Evolutionary conservation across 2,797 vertebrate genomes (phyloP).

Genomic region (Phataginus tricuspis): DNA sequence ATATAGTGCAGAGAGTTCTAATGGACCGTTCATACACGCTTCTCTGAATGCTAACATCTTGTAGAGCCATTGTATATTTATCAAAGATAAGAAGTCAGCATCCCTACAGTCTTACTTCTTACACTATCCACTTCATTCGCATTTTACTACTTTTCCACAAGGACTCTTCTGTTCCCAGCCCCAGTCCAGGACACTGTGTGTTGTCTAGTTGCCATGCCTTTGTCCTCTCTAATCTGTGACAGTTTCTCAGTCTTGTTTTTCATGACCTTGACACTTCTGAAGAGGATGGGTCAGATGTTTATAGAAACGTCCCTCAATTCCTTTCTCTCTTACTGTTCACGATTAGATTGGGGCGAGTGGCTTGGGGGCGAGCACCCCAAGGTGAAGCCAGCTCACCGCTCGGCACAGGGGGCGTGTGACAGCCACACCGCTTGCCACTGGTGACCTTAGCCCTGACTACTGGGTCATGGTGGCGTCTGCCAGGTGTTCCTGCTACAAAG

Average conservation of each 20-base stretch:
- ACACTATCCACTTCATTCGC: not conserved
- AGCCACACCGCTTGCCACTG: not conserved
- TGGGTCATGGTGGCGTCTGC: too few species aligned
- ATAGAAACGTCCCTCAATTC: too few species aligned
- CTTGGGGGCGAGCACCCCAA: too few species aligned
- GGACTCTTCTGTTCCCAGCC: not conserved
- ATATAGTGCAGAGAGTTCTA: not conserved
- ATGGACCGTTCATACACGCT: too few species aligned
- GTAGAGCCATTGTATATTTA: not conserved
- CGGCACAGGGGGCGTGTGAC: too few species aligned
- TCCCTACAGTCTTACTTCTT: not conserved
- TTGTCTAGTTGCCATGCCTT: not conserved
- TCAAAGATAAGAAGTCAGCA: not conserved
- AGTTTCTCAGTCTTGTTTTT: not conserved
- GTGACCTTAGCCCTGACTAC: not conserved
- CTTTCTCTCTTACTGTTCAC: too few species aligned
- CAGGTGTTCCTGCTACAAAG: not conserved
- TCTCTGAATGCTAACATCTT: not conserved
- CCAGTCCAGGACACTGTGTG: not conserved
- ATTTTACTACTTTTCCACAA: not conserved
- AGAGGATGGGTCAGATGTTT: not conserved
- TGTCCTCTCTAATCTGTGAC: not conserved
- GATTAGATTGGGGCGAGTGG: too few species aligned
- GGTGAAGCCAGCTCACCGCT: too few species aligned
- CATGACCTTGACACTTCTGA: not conserved